These are phyloP conservation scores for Neodiprion fabricii DNA, from an alignment of 1,140 invertebrate genomes.

Conservation along the genomic window DNA sequence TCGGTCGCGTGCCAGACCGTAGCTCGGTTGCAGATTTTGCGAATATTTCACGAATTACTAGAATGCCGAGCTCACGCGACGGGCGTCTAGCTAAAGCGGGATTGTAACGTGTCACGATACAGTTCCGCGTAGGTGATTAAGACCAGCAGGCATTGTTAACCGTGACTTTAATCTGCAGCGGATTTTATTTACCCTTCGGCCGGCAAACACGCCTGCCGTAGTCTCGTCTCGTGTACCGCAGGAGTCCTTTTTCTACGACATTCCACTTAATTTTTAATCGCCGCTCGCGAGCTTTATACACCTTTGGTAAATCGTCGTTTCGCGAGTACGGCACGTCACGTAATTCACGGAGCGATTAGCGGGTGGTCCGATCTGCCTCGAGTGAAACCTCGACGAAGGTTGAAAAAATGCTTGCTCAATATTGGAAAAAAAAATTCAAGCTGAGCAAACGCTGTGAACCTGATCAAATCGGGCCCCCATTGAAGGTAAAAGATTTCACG, in stretches of 20 bases:
- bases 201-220: not conserved
- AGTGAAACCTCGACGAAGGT: too few relatives aligned
- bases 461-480: too few relatives aligned
- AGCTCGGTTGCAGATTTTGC: not conserved
- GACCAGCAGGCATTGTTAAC: not conserved
- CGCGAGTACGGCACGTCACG: not conserved
- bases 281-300: not conserved
- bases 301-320: not conserved
- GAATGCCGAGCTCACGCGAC: not conserved
- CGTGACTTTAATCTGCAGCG: not conserved
- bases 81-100: not conserved
- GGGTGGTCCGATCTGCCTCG: too few relatives aligned
- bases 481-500: too few relatives aligned
- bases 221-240: too few relatives aligned
- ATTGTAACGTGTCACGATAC: constrained; percentile 7
- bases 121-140: not conserved
- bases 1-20: not conserved
- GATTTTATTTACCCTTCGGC: not conserved
- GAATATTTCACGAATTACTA: not conserved
- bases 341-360: not conserved
- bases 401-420: too few relatives aligned
- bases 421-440: too few relatives aligned
- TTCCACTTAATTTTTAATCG: not conserved
- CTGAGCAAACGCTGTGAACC: too few relatives aligned
- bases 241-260: not conserved